Evolutionary conservation across 2,888 invertebrate genomes (phyloP).

Genomic region (Meteorus cinctellus): DNA sequence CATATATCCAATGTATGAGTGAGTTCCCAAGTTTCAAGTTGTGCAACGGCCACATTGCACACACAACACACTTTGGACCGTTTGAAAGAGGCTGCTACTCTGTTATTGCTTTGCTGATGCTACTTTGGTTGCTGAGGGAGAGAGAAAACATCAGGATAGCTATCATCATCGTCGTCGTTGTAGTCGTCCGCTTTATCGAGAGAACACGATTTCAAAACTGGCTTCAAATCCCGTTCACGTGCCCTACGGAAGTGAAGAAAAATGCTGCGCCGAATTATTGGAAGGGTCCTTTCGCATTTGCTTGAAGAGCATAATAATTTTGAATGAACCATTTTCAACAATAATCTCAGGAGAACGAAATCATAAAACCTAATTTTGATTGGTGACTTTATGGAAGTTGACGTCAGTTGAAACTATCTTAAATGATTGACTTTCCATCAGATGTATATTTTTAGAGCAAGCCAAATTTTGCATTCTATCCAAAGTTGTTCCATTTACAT

Average conservation of each 20-base stretch:
- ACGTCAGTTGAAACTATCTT: too few relatives aligned
- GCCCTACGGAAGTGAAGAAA: conserved; percentile 51
- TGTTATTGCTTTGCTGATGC: conserved; percentile 16
- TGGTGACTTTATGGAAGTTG: too few relatives aligned
- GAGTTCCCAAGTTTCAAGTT: conserved; percentile 36
- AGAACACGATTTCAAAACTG: conserved; percentile 71
- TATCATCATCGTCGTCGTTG: not conserved
- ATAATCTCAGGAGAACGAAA: too few relatives aligned
- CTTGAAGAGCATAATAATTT: too few relatives aligned
- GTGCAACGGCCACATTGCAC: conserved; percentile 48
- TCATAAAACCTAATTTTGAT: too few relatives aligned
- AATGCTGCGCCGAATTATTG: conserved; percentile 32
- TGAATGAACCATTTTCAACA: too few relatives aligned
- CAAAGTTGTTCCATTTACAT: too few relatives aligned
- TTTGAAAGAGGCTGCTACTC: conserved; percentile 62
- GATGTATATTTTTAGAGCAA: too few relatives aligned
- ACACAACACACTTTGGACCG: conserved; percentile 65
- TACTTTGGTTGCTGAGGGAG: not conserved
- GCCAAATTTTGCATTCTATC: too few relatives aligned
- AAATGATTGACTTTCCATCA: too few relatives aligned
- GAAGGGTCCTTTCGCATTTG: too few relatives aligned
- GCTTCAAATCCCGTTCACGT: conserved; percentile 66
- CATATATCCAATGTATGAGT: not conserved
- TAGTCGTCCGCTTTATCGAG: not conserved
- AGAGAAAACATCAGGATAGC: conserved; percentile 35